Base-by-base conservation (phyloP, 2,113 vertebrate species). In the Microtus montanus region DNA sequence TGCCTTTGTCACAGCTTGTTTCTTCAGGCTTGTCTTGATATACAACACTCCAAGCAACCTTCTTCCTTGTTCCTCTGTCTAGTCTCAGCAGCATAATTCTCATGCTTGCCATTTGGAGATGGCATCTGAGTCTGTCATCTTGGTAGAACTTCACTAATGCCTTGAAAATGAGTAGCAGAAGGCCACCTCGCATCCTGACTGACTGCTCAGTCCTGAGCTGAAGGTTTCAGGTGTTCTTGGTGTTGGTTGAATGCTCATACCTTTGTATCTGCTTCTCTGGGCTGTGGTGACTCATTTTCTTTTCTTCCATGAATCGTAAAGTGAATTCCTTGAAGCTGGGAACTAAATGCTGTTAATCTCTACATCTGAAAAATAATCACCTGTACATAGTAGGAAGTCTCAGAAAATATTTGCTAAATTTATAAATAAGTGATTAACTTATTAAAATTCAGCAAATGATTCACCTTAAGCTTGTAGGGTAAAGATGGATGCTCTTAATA, bases 341-440 rank as follows among this genome's bases (percentile, higher is more conserved):
- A 90, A 35, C 2, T 30, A 47, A 49, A 24, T 63, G 38, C 44
- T 82, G 3, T 74, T 96, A 89, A 95, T 94, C 61, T 79, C 92
- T 95, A 35, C 87, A 64, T 92, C 73, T 58, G 54, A 93, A 93
- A 84, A 91, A 66, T 92, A 91, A 96, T 71, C 41, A 91, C 35
- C 14, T 41, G 64, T 79, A 89, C 87, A 94, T 64, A 82, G 30
- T 64, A 7, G 17, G 66, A 87, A 80, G 52, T 0, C 77, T 91
- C 63, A 94, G 90, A 44, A 92, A 91, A 95, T 87, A 95, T 89
- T 95, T 96, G 64, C 33, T 89, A 94, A 95, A 92, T 68, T 96
- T 83, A 89, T 92, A 66, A 93, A 90, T 83, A 93, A 94, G 7
- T 90, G 20, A 96, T 94, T 96, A 54, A 47, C 22, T 64, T 84